phyloP scores from a whole-genome alignment of 2,113 vertebrate genomes.

The Aspidoscelis tigris region DNA sequence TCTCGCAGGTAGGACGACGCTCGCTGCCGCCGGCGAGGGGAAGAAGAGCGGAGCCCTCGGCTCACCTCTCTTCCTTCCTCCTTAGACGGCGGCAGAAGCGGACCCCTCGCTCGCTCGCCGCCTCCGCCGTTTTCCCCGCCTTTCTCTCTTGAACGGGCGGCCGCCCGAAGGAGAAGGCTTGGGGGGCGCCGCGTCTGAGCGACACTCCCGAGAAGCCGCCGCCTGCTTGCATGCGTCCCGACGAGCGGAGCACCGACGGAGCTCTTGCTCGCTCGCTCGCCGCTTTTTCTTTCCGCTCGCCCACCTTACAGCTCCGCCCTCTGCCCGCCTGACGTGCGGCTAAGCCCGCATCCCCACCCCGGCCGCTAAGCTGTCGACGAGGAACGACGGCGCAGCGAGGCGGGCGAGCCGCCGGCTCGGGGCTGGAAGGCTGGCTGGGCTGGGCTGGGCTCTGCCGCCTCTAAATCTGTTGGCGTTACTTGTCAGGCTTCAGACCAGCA shows the following conservation, averaged over 20 bases:
- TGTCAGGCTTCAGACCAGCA: neutral
- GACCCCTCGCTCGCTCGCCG: neutral
- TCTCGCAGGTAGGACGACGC: neutral
- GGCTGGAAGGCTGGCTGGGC: neutral
- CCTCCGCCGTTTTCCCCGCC: neutral
- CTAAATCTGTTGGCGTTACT: too few relatives aligned
- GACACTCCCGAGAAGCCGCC: too few relatives aligned
- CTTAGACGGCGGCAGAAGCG: neutral
- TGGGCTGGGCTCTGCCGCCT: too few relatives aligned
- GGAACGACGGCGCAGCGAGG: too few relatives aligned
- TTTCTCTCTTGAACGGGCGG: neutral
- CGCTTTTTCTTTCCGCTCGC: neutral
- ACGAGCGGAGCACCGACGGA: neutral
- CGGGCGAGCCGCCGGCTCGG: too few relatives aligned
- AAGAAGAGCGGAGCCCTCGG: neutral
- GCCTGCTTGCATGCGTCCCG: neutral
- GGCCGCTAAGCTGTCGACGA: too few relatives aligned
- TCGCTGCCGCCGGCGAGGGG: neutral
- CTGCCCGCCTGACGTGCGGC: neutral
- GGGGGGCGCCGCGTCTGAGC: neutral
- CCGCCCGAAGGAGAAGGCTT: too few relatives aligned
- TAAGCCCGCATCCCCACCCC: too few relatives aligned
- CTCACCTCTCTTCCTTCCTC: too few relatives aligned
- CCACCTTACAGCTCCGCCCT: constrained; percentile 8
- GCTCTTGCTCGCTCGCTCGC: neutral